phyloP scores from a whole-genome alignment of 2,888 invertebrate genomes.

The Lithophane semibrunnea region DNA sequence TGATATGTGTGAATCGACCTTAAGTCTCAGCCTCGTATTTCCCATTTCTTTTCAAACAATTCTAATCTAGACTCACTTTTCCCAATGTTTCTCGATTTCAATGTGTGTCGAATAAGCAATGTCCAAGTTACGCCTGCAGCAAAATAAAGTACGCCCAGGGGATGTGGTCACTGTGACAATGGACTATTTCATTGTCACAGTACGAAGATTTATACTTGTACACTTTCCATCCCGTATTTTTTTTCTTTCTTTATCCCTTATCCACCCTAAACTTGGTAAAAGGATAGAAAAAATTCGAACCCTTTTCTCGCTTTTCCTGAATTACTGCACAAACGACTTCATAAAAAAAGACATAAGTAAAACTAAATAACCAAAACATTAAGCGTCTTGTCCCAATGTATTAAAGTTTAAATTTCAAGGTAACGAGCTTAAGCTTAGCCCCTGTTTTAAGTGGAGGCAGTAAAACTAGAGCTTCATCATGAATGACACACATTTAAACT shows the following conservation, averaged over 20 bases:
- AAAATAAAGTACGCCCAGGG: background rate
- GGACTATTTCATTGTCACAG: background rate
- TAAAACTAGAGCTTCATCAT: constrained; percentile 14
- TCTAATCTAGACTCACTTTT: background rate
- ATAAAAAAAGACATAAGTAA: no score
- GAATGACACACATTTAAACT: constrained; percentile 16
- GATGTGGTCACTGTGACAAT: background rate
- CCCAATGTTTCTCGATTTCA: background rate
- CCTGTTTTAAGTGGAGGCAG: background rate
- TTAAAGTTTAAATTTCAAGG: constrained; percentile 14
- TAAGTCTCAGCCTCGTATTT: background rate
- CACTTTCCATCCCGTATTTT: background rate
- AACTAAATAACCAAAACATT: background rate
- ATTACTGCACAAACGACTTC: background rate
- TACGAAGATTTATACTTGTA: constrained; percentile 17
- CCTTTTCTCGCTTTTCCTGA: background rate
- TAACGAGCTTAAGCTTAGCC: background rate
- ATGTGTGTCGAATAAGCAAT: background rate
- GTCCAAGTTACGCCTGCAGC: background rate
- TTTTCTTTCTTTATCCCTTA: background rate
- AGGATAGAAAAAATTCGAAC: background rate
- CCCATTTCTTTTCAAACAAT: background rate
- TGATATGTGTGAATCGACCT: no score
- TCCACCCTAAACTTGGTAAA: background rate
- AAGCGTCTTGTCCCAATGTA: background rate